phyloP scores from a whole-genome alignment of 1,140 invertebrate genomes.

The Protaetia brevitarsis region DNA sequence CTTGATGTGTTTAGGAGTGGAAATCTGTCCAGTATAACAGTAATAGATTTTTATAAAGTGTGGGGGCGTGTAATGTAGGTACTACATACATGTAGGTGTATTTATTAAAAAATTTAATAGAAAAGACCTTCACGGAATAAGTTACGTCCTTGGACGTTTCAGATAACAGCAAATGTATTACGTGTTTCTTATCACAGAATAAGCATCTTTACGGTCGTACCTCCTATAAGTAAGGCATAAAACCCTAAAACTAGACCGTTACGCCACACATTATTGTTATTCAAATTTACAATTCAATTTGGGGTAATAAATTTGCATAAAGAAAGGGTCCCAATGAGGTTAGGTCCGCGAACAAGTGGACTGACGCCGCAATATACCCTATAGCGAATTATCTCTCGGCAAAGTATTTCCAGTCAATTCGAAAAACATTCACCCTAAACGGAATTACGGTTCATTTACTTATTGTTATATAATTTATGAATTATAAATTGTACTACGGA shows the following conservation, averaged over 20 bases:
- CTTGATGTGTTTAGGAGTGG: too few relatives aligned
- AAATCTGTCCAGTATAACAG: too few relatives aligned
- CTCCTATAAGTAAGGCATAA: slow-evolving; percentile 31
- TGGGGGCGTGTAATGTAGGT: too few relatives aligned
- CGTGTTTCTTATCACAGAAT: slow-evolving; percentile 8
- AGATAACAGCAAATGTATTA: background rate
- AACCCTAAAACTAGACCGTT: slow-evolving; percentile 40
- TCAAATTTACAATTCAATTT: slow-evolving; percentile 49
- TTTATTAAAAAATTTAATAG: too few relatives aligned
- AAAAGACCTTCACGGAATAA: background rate
- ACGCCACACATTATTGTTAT: slow-evolving; percentile 47
- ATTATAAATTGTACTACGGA: too few relatives aligned
- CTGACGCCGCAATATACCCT: background rate
- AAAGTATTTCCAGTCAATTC: background rate
- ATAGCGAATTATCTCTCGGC: background rate
- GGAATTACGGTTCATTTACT: too few relatives aligned
- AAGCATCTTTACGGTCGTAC: slow-evolving; percentile 11
- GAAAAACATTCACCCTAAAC: background rate
- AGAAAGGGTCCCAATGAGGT: slow-evolving; percentile 37
- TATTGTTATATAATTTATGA: too few relatives aligned
- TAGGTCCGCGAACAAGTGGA: slow-evolving; percentile 38
- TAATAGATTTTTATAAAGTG: too few relatives aligned
- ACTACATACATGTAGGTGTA: too few relatives aligned
- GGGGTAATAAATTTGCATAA: slow-evolving; percentile 46
- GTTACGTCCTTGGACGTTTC: background rate